Evolutionary conservation across 1,140 invertebrate genomes (phyloP).

Genomic region (Sarcophaga bullata): DNA sequence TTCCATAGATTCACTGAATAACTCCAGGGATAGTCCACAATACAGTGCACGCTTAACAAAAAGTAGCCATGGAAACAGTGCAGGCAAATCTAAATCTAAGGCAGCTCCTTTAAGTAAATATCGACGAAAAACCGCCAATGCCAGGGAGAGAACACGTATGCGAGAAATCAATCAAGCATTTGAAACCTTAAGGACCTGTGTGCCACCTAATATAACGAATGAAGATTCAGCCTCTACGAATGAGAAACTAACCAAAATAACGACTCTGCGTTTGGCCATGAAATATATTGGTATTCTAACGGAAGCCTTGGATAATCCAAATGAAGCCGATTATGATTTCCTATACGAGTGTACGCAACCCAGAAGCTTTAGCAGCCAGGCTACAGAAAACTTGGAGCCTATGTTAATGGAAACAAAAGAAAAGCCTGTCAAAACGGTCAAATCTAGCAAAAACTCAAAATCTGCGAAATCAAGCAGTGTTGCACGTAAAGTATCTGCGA

Average conservation of each 20-base stretch:
- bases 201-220: constrained; percentile 71
- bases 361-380: constrained; percentile 33
- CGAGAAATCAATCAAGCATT: constrained; percentile 89
- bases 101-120: constrained; percentile 90
- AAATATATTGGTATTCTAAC: constrained; percentile 82
- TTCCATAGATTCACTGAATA: not conserved
- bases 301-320: constrained; percentile 62
- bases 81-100: constrained; percentile 70
- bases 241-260: constrained; percentile 89
- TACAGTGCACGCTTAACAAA: not conserved
- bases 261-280: constrained; percentile 86
- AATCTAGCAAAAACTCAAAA: constrained; percentile 42
- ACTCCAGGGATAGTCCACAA: not conserved
- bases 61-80: not conserved
- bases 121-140: constrained; percentile 88
- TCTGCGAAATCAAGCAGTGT: constrained; percentile 11
- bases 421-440: constrained; percentile 39
- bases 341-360: constrained; percentile 56
- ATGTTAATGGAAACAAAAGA: constrained; percentile 33
- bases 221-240: constrained; percentile 66
- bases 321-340: constrained; percentile 51
- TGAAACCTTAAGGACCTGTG: constrained; percentile 78
- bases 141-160: constrained; percentile 85
- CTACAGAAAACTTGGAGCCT: constrained; percentile 44
- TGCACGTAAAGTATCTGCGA: not conserved